Evolutionary conservation across 2,113 vertebrate genomes (phyloP).

Genomic region (Anoplopoma fimbria): DNA sequence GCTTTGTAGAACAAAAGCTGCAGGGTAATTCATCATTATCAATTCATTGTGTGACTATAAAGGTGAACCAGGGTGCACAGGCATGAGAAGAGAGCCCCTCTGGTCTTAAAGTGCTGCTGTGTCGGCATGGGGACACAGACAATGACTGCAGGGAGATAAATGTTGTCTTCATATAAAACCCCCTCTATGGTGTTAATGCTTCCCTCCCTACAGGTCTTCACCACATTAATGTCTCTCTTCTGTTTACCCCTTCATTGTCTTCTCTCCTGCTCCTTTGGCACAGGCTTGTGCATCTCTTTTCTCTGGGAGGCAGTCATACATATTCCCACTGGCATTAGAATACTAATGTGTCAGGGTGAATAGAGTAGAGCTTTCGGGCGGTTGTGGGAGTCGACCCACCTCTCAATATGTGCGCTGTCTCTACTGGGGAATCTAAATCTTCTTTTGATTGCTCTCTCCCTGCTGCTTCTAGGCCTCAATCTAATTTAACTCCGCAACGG

Average conservation of each 20-base stretch:
- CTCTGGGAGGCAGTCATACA: conserved; percentile 48
- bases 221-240: conserved; percentile 54
- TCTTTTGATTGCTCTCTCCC: conserved; percentile 28
- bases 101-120: conserved; percentile 18
- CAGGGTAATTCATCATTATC: conserved; percentile 16
- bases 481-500: conserved; percentile 33
- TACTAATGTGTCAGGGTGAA: conserved; percentile 68
- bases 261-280: conserved; percentile 51
- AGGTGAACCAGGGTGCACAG: conserved; percentile 30
- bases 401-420: conserved; percentile 73
- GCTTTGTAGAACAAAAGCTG: conserved; percentile 12
- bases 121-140: conserved; percentile 37
- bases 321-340: conserved; percentile 73
- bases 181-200: conserved; percentile 13
- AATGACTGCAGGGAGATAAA: conserved; percentile 41
- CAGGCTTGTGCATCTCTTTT: conserved; percentile 46
- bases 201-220: conserved; percentile 17
- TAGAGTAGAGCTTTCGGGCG: conserved; percentile 41
- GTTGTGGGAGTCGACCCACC: conserved; percentile 62
- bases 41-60: conserved; percentile 14
- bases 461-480: conserved; percentile 23
- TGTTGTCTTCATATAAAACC: conserved; percentile 48
- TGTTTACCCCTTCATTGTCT: conserved; percentile 42
- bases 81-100: conserved; percentile 28
- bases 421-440: conserved; percentile 61